Evolutionary conservation across 2,888 invertebrate species (phyloP).

Genomic region (Xestia xanthographa): DNA sequence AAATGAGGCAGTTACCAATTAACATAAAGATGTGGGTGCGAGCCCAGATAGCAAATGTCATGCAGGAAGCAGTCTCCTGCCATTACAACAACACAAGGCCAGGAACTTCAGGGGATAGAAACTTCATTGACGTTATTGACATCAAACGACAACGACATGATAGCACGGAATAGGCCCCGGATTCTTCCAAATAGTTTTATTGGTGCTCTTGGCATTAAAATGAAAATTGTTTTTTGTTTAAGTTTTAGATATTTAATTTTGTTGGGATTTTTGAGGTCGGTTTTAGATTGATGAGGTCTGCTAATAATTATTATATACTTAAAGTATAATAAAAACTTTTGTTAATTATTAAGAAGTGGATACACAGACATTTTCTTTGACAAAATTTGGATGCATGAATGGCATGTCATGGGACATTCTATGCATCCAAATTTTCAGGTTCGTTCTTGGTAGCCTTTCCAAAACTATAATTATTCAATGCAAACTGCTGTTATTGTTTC

Average conservation of each 20-base stretch:
- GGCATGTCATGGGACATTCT: no score
- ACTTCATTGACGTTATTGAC: conserved; percentile 69
- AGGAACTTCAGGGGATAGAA: conserved; percentile 61
- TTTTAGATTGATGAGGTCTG: neutral
- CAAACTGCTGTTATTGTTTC: neutral
- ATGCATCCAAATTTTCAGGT: no score
- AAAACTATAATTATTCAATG: conserved; percentile 6
- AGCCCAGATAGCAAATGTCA: conserved; percentile 85
- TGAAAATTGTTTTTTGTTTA: conserved; percentile 36
- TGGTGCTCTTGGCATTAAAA: conserved; percentile 42
- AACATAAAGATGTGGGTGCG: conserved; percentile 88
- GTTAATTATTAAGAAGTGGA: neutral
- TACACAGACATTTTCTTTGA: neutral
- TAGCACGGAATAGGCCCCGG: conserved; percentile 69
- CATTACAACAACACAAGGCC: conserved; percentile 80
- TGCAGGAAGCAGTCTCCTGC: conserved; percentile 86
- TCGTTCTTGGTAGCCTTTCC: neutral
- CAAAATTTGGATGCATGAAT: neutral
- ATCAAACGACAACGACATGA: conserved; percentile 75
- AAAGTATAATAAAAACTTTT: neutral
- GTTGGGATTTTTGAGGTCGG: conserved; percentile 23
- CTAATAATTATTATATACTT: neutral
- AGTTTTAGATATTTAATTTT: conserved; percentile 45
- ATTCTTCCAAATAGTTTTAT: conserved; percentile 18
- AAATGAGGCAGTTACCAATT: conserved; percentile 84